Conservation (phyloP, 2,797 vertebrate species). For the Miichthys miiuy region DNA sequence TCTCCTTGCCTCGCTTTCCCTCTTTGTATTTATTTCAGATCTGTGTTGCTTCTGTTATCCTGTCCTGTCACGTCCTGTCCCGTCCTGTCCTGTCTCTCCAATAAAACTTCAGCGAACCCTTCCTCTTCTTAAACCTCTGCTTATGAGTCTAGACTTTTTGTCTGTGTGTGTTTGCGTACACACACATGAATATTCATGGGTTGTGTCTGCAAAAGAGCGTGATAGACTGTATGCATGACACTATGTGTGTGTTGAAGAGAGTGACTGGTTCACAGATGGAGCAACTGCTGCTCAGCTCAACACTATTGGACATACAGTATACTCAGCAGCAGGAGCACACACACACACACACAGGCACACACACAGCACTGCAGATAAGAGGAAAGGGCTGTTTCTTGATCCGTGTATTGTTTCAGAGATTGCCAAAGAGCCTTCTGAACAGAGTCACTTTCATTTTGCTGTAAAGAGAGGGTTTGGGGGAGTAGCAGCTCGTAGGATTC, state of each 20-base stretch:
- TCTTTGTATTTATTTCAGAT: conserved; percentile 14
- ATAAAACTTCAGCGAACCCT: conserved; percentile 6
- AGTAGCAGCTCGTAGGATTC: conserved; percentile 16
- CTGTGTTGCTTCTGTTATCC: conserved; percentile 22
- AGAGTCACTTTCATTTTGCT: conserved; percentile 50
- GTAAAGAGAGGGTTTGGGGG: conserved; percentile 16
- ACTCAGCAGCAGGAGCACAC: conserved; percentile 38
- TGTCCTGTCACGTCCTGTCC: conserved; percentile 19
- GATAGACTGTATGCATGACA: conserved; percentile 6
- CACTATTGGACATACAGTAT: conserved; percentile 33
- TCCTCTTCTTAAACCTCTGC: conserved; percentile 28
- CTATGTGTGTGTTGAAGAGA: conserved; percentile 19
- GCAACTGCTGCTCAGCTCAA: conserved; percentile 44
- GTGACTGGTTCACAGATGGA: conserved; percentile 58
- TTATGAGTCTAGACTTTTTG: conserved; percentile 23
- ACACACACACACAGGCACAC: neutral
- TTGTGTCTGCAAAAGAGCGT: conserved; percentile 2
- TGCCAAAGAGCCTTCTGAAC: conserved; percentile 54
- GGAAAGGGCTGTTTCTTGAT: conserved; percentile 58
- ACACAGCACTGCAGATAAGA: conserved; percentile 48
- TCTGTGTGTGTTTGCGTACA: conserved; percentile 7
- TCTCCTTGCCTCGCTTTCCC: conserved; percentile 22
- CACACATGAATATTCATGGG: conserved; percentile 47
- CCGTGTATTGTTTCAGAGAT: conserved; percentile 58
- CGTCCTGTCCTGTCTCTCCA: conserved; percentile 28